Conservation (phyloP, 2,797 vertebrate species). For the Chelidonichthys spinosus region DNA sequence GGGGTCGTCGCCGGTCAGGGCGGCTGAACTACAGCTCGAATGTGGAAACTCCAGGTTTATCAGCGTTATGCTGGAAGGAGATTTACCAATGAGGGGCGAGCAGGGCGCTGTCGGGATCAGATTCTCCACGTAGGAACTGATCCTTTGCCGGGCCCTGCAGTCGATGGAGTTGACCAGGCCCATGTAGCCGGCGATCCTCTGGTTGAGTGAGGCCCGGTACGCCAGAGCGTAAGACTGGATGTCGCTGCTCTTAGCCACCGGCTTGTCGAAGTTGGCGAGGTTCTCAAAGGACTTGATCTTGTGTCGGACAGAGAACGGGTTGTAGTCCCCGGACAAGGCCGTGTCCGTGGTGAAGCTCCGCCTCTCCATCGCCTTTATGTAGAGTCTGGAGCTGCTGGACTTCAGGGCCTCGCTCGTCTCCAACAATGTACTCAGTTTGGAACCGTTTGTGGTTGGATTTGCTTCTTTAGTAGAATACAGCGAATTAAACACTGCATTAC, state of each 20-base stretch:
- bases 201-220: slow-evolving; percentile 83
- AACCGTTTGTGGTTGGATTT: slow-evolving; percentile 23
- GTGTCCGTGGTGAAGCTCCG: slow-evolving; percentile 85
- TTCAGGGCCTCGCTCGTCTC: slow-evolving; percentile 53
- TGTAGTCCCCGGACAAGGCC: slow-evolving; percentile 82
- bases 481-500: slow-evolving; percentile 26
- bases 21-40: slow-evolving; percentile 36
- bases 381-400: slow-evolving; percentile 62
- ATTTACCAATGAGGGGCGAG: slow-evolving; percentile 69
- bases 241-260: slow-evolving; percentile 82
- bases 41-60: slow-evolving; percentile 52
- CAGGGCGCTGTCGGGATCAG: slow-evolving; percentile 63
- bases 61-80: slow-evolving; percentile 55
- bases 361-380: slow-evolving; percentile 77
- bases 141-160: slow-evolving; percentile 77
- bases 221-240: slow-evolving; percentile 78
- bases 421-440: slow-evolving; percentile 25
- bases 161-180: slow-evolving; percentile 69
- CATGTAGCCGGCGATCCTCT: slow-evolving; percentile 86
- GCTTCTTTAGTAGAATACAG: slow-evolving; percentile 35
- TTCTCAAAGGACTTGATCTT: slow-evolving; percentile 98
- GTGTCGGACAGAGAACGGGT: slow-evolving; percentile 93
- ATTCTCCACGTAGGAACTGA: slow-evolving; percentile 86
- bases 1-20: slow-evolving; percentile 3
- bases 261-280: slow-evolving; percentile 90